Percentiles rank a stretch among this genome's conserved stretches.
Evolutionary conservation across 2,113 vertebrate species (phyloP).

Genomic region (Amblyopsis rosae): DNA sequence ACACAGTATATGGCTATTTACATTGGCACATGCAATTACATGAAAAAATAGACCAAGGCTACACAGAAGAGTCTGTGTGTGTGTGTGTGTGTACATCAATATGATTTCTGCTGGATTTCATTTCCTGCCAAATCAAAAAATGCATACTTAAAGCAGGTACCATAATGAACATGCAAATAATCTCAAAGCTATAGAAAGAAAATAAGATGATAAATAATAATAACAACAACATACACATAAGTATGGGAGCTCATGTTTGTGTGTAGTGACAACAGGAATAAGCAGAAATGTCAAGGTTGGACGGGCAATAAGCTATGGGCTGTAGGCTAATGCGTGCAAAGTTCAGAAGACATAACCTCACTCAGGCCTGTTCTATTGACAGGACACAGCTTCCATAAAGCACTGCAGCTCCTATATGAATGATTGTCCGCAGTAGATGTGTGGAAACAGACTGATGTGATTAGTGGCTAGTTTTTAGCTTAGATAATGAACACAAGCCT

Average conservation of each 20-base stretch:
- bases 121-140: neutral
- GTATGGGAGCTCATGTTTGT: neutral
- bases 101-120: neutral
- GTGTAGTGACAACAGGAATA: conserved; percentile 9
- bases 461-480: conserved; percentile 42
- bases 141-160: neutral
- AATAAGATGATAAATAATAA: neutral
- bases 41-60: conserved; percentile 4
- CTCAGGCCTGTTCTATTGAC: neutral
- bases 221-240: neutral
- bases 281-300: neutral
- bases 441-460: conserved; percentile 13
- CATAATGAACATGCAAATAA: neutral
- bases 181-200: neutral
- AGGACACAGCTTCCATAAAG: conserved; percentile 4
- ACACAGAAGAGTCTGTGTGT: conserved; percentile 7
- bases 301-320: neutral
- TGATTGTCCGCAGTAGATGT: conserved; percentile 12
- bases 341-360: neutral
- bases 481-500: conserved; percentile 34
- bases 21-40: conserved; percentile 22
- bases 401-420: conserved; percentile 15
- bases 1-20: conserved; percentile 4
- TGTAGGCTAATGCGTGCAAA: neutral
- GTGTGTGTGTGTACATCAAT: too few species aligned